Evolutionary conservation across 1,140 invertebrate species (phyloP), one percentile per base, ranked within the genome.

Genomic region (Cardiocondyla obscurior): DNA sequence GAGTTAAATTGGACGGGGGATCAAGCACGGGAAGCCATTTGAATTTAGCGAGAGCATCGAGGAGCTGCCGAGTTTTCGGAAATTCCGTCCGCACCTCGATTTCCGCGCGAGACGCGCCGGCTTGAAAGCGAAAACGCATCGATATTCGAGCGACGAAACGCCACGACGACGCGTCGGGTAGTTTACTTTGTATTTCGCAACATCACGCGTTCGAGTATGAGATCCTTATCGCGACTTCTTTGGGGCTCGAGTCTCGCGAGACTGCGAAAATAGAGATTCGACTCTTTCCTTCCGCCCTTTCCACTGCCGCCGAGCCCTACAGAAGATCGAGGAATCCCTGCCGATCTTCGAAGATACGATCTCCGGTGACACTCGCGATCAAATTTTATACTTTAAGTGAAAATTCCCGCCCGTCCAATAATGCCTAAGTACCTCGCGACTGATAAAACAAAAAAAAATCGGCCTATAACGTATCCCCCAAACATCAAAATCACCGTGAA

Each of bases 131-230:
- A 55, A 72, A 55, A 33, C 49, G 33, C 88, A 88, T 90, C 88
- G 90, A 91, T 90, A 90, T 91, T 90, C 89, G 86, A 65, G 58
- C 42, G 58, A 55, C 36, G 86, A 82, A 76, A 77, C 81, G 69
- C 49, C 81, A 81, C 85, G 86, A 87, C 89, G 87, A 88, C 84
- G 85, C 73, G 84, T 81, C 81, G 84, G 85, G 81, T 85, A 88
- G 88, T 89, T 91, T 88, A 91, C 86, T 92, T 92, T 92, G 89
- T 90, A 90, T 89, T 91, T 92, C 90, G 65, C 87, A 86, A 90
- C 88, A 82, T 76, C 85, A 89, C 88, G 84, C 83, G 87, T 90
- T 86, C 82, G 81, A n/a, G n/a, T 88, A 87, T 85, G 74, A 85
- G 88, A 91, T 91, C 85, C 79, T 91, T 91, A 91, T 91, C 90